Conservation (phyloP, 2,888 invertebrate genomes). For the Nomada fabriciana region DNA sequence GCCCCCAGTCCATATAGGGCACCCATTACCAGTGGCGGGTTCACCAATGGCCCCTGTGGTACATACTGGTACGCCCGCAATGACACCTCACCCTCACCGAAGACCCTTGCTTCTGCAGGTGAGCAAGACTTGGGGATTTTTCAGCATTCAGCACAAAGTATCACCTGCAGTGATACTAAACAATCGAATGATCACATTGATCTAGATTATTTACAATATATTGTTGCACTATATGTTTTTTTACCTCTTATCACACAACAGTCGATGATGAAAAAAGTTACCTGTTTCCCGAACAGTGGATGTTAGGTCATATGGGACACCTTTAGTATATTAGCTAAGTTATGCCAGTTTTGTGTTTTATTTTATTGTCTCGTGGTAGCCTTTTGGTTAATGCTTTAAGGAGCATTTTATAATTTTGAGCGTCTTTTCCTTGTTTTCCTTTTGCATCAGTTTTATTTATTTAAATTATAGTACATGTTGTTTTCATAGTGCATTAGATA, state of each 20-base stretch:
- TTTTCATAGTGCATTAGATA: neutral
- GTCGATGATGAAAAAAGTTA: neutral
- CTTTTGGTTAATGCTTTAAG: neutral
- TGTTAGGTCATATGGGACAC: neutral
- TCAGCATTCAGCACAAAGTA: slow-evolving; percentile 64
- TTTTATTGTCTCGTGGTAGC: neutral
- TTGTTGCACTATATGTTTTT: slow-evolving; percentile 42
- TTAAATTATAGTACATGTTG: neutral
- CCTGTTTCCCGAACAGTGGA: neutral
- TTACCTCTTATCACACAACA: neutral
- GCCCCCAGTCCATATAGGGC: slow-evolving; percentile 83
- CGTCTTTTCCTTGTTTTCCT: neutral
- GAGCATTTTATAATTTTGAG: neutral
- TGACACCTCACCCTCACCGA: slow-evolving; percentile 87
- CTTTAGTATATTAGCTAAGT: neutral
- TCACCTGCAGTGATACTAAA: slow-evolving; percentile 57
- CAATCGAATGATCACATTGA: slow-evolving; percentile 13
- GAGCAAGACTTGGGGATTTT: slow-evolving; percentile 86
- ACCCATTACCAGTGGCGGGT: slow-evolving; percentile 81
- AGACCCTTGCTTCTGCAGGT: slow-evolving; percentile 95
- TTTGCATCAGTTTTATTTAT: neutral
- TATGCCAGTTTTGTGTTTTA: neutral
- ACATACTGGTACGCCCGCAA: slow-evolving; percentile 81
- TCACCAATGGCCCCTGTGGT: slow-evolving; percentile 82
- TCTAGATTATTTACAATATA: slow-evolving; percentile 28